Base-by-base conservation (phyloP, 2,113 vertebrate genomes). In the Bombycilla garrulus region DNA sequence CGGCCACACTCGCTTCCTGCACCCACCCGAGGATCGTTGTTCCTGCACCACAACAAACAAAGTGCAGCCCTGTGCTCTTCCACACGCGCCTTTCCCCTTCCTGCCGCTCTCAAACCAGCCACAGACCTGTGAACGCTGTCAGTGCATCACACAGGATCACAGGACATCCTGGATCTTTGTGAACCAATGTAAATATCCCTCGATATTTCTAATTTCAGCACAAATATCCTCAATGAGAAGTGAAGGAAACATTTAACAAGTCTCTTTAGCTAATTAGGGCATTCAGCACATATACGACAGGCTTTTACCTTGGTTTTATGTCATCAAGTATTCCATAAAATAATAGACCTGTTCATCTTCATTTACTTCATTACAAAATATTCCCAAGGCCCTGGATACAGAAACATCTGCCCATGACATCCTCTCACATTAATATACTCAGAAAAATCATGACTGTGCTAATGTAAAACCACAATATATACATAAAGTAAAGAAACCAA, bases 81-180 rank as follows among this genome's bases (percentile, higher is more conserved):
- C 36, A 25, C 80, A 0, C 67, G 2, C 83, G 17, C 47, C 70
- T 62, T 42, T 74, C 73, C 64, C 79, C 88, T 85, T 90, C 82
- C 85, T 90, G 91, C 65, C 26, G 0, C 88, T 21, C 88, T 9
- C 72, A 5, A 15, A 4, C 28, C 76, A 1, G 19, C 1, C 10
- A 7, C 42, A 1, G 2, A 0, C 13, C 0, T 1, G n/a, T 6
- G 12, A 33, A 3, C 2, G 26, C 87, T 19, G 53, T 0, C 16
- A 1, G 18, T 0, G 9, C 67, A 3, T 7, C 71, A 1, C 57
- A 0, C 44, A 2, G 3, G 0, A 3, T 26, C 50, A 0, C 81
- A 3, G 65, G 33, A 6, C 2, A 4, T 3, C 31, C 18, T 38
- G 38, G 38, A 38, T 38, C 38, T 38, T 38, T 12, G 38, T 38